Percentiles rank a stretch among this genome's conserved stretches.
Conservation (phyloP, 2,888 invertebrate species). For the Drosophila borealis region DNA sequence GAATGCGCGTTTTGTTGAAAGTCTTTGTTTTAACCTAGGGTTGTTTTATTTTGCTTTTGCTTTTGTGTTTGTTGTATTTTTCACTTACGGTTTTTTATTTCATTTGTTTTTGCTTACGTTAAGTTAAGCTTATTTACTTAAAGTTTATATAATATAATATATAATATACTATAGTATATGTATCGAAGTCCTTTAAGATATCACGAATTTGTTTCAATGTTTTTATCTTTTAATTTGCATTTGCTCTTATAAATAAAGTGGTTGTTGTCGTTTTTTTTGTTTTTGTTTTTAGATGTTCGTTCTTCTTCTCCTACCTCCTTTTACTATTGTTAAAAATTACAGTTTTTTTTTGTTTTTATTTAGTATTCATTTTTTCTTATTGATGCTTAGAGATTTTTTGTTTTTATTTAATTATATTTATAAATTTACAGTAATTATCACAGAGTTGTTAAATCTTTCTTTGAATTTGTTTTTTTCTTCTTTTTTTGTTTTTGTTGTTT, state of each 20-base stretch:
- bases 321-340: constrained; percentile 79
- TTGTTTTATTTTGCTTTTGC: constrained; percentile 65
- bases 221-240: constrained; percentile 83
- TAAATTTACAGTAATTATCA: constrained; percentile 85
- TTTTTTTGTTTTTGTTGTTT: constrained; percentile 64
- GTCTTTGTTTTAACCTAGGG: constrained; percentile 82
- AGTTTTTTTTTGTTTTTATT: constrained; percentile 65
- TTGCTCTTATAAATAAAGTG: constrained; percentile 81
- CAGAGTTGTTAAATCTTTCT: constrained; percentile 85
- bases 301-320: constrained; percentile 55
- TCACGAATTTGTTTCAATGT: constrained; percentile 85
- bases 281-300: constrained; percentile 68
- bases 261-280: constrained; percentile 54
- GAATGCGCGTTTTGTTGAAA: constrained; percentile 77
- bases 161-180: constrained; percentile 85
- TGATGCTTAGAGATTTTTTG: constrained; percentile 75
- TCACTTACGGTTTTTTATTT: constrained; percentile 57
- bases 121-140: constrained; percentile 76
- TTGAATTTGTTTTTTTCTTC: constrained; percentile 83
- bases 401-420: constrained; percentile 76
- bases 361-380: constrained; percentile 68
- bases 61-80: constrained; percentile 57
- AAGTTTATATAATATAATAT: constrained; percentile 77
- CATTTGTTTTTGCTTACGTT: constrained; percentile 63
- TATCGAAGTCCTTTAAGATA: constrained; percentile 85